Percentiles rank a stretch among this genome's conserved stretches.
Evolutionary conservation across 2,113 vertebrate genomes (phyloP).

Genomic region (Triplophysa rosa): DNA sequence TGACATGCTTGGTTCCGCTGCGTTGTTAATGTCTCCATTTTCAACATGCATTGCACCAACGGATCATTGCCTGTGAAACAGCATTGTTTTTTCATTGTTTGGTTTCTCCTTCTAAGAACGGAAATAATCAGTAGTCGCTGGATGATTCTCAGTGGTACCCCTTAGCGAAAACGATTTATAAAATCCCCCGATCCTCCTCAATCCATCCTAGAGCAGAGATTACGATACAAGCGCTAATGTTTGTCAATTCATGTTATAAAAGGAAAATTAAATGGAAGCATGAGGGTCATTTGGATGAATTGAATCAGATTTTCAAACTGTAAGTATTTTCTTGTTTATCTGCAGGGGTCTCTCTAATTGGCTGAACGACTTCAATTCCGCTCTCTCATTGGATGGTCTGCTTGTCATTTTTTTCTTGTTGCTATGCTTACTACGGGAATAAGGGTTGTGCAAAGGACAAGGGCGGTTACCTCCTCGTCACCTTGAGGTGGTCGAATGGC

Average conservation of each 20-base stretch:
- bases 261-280: constrained; percentile 50
- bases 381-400: neutral
- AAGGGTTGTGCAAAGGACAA: neutral
- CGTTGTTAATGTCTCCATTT: neutral
- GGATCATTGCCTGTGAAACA: neutral
- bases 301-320: constrained; percentile 56
- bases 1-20: neutral
- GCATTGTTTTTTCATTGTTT: neutral
- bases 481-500: constrained; percentile 32
- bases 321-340: constrained; percentile 36
- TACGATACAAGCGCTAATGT: constrained; percentile 58
- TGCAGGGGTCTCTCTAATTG: constrained; percentile 11
- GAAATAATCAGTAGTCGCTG: constrained; percentile 41
- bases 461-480: neutral
- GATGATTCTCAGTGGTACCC: neutral
- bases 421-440: neutral
- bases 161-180: constrained; percentile 39
- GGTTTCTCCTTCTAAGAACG: constrained; percentile 37
- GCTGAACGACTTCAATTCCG: neutral
- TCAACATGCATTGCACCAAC: neutral
- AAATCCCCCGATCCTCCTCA: constrained; percentile 21
- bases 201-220: constrained; percentile 54
- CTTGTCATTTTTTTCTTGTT: constrained; percentile 24
- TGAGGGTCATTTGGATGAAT: constrained; percentile 55
- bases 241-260: constrained; percentile 58